Conservation (phyloP, 2,113 vertebrate genomes). For the Excalfactoria chinensis region DNA sequence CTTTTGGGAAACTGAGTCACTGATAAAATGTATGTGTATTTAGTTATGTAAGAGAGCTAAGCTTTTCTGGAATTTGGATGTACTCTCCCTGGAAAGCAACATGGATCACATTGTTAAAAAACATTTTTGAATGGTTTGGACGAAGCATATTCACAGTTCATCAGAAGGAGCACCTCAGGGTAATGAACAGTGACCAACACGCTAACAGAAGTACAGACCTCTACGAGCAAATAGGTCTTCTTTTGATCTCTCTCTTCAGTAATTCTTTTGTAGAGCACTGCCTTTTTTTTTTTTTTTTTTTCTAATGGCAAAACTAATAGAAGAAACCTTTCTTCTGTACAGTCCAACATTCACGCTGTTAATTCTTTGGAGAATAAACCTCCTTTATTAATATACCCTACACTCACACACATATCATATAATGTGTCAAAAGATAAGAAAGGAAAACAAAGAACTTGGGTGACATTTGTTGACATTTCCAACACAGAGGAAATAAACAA, state of each 20-base stretch:
- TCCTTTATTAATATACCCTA: constrained; percentile 50
- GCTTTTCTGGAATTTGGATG: neutral
- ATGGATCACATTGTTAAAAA: neutral
- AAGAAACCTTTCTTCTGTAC: constrained; percentile 17
- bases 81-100: neutral
- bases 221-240: neutral
- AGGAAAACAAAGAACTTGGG: constrained; percentile 36
- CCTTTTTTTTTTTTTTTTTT: neutral
- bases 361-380: constrained; percentile 16
- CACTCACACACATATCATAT: constrained; percentile 43
- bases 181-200: neutral
- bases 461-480: constrained; percentile 84
- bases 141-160: neutral
- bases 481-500: constrained; percentile 73
- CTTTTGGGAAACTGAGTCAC: neutral
- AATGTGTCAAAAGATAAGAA: constrained; percentile 54
- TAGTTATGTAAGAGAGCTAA: neutral
- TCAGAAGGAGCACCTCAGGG: neutral
- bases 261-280: neutral
- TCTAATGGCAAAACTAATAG: constrained; percentile 13
- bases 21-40: neutral
- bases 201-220: neutral
- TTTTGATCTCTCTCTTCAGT: neutral
- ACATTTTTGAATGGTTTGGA: neutral
- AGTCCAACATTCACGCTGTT: neutral